Conservation (phyloP, 2,888 invertebrate genomes). For the Cordylochernes scorpioides region DNA sequence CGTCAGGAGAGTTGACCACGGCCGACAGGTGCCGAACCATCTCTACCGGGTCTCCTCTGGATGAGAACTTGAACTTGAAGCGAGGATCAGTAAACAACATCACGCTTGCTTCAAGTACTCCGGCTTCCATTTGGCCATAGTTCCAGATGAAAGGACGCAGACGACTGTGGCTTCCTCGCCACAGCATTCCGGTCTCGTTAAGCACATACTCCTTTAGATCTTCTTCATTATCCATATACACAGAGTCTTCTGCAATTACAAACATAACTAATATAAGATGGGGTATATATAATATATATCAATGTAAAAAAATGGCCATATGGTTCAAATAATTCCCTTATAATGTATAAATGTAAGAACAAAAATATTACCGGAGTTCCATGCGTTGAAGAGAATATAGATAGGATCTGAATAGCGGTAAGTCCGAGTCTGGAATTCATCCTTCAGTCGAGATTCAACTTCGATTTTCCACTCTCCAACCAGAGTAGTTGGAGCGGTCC, state of each 20-base stretch:
- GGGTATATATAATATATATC: no score
- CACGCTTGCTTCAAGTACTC: neutral
- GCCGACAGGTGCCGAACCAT: slow-evolving; percentile 14
- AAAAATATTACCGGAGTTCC: slow-evolving; percentile 10
- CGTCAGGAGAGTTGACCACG: slow-evolving; percentile 12
- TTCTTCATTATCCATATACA: slow-evolving; percentile 11
- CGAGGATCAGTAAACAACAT: slow-evolving; percentile 3
- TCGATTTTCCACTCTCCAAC: slow-evolving; percentile 12
- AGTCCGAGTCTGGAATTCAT: no score
- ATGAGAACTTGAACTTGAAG: slow-evolving; percentile 8
- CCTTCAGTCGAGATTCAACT: slow-evolving; percentile 10
- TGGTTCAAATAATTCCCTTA: no score
- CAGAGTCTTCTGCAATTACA: slow-evolving; percentile 10
- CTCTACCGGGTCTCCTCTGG: slow-evolving; percentile 14
- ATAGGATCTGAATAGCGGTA: slow-evolving; percentile 5
- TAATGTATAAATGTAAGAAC: no score
- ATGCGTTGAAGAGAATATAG: slow-evolving; percentile 12
- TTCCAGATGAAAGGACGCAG: slow-evolving; percentile 14
- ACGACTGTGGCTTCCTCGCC: slow-evolving; percentile 13
- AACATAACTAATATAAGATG: no score
- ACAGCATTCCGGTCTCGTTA: slow-evolving; percentile 15
- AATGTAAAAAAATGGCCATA: no score
- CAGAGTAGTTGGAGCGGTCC: slow-evolving; percentile 7
- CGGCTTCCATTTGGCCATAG: slow-evolving; percentile 13
- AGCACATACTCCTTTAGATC: slow-evolving; percentile 13